Conservation (phyloP, 2,797 vertebrate species). For the Thaleichthys pacificus region DNA sequence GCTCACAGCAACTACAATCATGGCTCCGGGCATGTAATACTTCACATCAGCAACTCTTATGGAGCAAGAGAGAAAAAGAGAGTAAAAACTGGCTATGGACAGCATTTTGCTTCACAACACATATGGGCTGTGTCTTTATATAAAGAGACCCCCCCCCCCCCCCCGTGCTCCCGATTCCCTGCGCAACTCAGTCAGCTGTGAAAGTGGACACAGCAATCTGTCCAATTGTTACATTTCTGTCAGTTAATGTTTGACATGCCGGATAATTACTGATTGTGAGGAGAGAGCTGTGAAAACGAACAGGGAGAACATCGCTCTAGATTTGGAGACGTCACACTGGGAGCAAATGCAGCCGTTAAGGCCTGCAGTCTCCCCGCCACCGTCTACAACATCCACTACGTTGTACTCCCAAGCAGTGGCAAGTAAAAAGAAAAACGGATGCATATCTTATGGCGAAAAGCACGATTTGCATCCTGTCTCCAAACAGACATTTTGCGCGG, state of each 20-base stretch:
- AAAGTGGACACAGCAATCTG: conserved; percentile 19
- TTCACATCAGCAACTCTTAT: conserved; percentile 50
- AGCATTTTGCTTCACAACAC: conserved; percentile 34
- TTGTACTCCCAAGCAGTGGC: not conserved
- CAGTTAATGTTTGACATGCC: conserved; percentile 14
- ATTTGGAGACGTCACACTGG: not conserved
- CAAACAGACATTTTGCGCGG: not conserved
- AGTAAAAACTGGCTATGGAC: conserved; percentile 17
- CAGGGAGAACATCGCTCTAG: conserved; percentile 16
- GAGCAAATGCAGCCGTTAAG: not conserved
- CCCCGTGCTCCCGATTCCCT: not conserved
- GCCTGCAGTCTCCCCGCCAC: not conserved
- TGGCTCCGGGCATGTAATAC: conserved; percentile 37
- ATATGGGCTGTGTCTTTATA: conserved; percentile 14
- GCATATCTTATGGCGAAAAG: not conserved
- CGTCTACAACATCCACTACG: not conserved
- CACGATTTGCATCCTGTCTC: not conserved
- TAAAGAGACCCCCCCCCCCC: conserved; percentile 13
- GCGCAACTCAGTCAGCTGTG: conserved; percentile 11
- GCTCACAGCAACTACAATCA: conserved; percentile 36
- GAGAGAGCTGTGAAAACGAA: conserved; percentile 28
- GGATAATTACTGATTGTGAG: conserved; percentile 33
- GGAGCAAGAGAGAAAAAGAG: conserved; percentile 18
- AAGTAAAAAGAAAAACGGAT: not conserved
- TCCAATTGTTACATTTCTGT: conserved; percentile 14